These are phyloP conservation scores for Leptonema lineaticorne DNA, from an alignment of 1,140 invertebrate species.

Conservation along the genomic window DNA sequence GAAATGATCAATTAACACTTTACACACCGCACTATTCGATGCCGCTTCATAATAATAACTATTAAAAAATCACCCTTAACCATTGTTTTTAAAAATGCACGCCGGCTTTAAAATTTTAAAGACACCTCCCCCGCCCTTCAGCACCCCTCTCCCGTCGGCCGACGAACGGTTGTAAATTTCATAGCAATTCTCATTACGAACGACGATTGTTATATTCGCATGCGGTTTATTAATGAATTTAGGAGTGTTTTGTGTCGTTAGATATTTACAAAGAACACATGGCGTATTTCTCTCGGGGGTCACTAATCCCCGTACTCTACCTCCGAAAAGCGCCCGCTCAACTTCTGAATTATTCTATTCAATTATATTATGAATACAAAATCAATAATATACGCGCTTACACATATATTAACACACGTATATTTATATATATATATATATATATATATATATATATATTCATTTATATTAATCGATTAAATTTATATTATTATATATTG, in stretches of 20 bases:
- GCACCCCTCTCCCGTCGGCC: no score
- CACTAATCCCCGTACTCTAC: constrained; percentile 25
- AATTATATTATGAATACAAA: constrained; percentile 32
- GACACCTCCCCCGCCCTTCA: no score
- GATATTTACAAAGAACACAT: constrained; percentile 33
- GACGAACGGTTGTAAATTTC: no score
- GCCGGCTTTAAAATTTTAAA: no score
- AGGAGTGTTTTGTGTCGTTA: constrained; percentile 20
- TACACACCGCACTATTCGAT: no score
- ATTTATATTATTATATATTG: no score
- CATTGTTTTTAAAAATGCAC: no score
- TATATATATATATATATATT: neutral
- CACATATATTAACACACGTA: neutral
- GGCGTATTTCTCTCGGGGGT: constrained; percentile 26
- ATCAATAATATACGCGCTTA: constrained; percentile 20
- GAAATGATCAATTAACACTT: no score
- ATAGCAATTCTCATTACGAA: no score
- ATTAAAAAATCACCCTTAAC: no score
- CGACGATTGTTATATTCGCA: neutral
- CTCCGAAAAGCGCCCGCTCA: neutral
- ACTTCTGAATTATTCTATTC: constrained; percentile 31
- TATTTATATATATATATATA: neutral
- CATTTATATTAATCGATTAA: no score
- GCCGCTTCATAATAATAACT: no score
- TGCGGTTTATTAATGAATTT: constrained; percentile 23